Evolutionary conservation across 2,797 vertebrate species (phyloP).

Genomic region (Coregonus suidteri): DNA sequence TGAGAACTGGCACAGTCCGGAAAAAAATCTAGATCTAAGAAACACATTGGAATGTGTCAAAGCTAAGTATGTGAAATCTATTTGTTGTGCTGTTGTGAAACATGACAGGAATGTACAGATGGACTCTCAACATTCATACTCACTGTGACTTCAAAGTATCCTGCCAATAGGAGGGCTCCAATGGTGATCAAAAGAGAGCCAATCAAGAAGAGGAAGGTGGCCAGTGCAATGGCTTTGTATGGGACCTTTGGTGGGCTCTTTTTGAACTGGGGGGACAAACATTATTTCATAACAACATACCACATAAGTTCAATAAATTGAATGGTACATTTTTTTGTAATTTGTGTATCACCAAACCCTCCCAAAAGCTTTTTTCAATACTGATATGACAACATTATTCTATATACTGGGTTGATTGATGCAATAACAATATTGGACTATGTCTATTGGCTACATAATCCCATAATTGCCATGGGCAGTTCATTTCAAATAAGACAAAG

Average conservation of each 20-base stretch:
- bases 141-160: constrained; percentile 91
- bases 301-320: no score
- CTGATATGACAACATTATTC: no score
- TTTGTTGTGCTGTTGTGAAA: neutral
- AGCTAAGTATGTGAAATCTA: neutral
- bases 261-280: constrained; percentile 84
- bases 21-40: neutral
- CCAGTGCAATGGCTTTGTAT: constrained; percentile 94
- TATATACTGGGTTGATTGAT: no score
- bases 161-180: constrained; percentile 88
- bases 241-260: constrained; percentile 93
- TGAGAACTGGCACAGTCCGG: constrained; percentile 88
- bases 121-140: constrained; percentile 57
- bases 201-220: constrained; percentile 89
- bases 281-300: neutral
- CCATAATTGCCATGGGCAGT: no score
- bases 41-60: neutral
- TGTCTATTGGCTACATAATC: no score
- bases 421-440: no score
- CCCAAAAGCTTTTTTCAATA: no score
- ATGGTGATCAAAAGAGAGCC: constrained; percentile 91
- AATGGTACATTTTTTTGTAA: neutral
- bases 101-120: neutral
- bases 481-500: neutral
- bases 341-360: neutral